Base-by-base conservation (phyloP, 2,797 vertebrate species). In the Octomys mimax region DNA sequence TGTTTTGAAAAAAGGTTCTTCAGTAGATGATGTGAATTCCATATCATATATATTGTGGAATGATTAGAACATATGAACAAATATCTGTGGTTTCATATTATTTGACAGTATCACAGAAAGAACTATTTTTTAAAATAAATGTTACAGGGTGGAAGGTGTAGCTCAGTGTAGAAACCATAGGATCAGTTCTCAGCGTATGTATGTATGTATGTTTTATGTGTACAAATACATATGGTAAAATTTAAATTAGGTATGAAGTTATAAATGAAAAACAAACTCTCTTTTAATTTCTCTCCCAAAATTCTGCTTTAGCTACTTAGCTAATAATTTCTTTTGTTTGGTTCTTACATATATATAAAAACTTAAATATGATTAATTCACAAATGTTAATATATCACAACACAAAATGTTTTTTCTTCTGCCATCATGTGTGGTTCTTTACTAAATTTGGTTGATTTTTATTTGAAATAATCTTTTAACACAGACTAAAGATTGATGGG, bases 261-360 rank as follows among this genome's bases (percentile, higher is more conserved):
- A 80, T 85, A 52, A 89, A 84, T 94, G 49, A 75, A 81, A 79
- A 87, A 62, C 54, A n/a, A 89, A 89, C 39, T 89, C 68, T 66
- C 36, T 75, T 26, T 33, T 64, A 57, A 70, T 89, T 92, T 68
- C 2, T 89, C 22, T 94, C 16, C 12, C 66, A 86, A 33, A 92
- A 28, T 89, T 94, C 49, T 92, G 59, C 61, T 70, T 91, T 82
- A 52, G 33, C 42, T 61, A n/a, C n/a, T n/a, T 21, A 62, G 42
- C 49, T 84, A 88, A 78, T 31, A 71, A 46, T 61, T 92, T 71
- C 62, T 71, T 91, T 87, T 91, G 5, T 91, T 54, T 92, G 49
- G 36, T 89, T 80, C 64, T 73, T 79, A n/a, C 39, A 73, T 36
- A 22, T 73, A 26, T 73, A 26, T 89, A 93, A 73, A 64, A 77